Evolutionary conservation across 2,888 invertebrate genomes (phyloP).

Genomic region (Morinoia aosen): DNA sequence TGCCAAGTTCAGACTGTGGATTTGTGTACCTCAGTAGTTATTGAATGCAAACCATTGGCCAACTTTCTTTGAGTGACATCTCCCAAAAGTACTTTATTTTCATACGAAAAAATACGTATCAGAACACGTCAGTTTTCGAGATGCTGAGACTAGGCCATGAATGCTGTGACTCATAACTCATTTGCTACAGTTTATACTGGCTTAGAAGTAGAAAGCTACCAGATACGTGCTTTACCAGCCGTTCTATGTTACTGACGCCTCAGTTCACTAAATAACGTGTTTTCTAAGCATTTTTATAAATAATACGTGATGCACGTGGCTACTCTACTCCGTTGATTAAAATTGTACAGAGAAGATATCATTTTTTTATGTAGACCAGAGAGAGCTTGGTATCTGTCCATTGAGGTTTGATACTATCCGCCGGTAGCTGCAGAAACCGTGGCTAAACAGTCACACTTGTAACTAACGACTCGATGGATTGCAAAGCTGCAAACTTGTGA

Average conservation of each 20-base stretch:
- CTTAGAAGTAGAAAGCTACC: not conserved
- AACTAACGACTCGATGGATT: not conserved
- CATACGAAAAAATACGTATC: not conserved
- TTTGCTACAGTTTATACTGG: not conserved
- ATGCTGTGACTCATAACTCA: not conserved
- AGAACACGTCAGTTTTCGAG: not conserved
- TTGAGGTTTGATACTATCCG: not conserved
- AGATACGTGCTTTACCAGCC: not conserved
- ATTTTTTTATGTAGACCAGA: not conserved
- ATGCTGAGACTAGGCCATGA: not conserved
- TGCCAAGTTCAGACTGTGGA: not conserved
- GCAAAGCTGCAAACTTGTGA: not conserved
- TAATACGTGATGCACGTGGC: not conserved
- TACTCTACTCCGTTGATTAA: not conserved
- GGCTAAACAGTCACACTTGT: not conserved
- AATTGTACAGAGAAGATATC: not conserved
- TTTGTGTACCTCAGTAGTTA: not conserved
- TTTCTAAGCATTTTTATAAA: not conserved
- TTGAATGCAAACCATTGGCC: not conserved
- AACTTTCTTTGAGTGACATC: not conserved
- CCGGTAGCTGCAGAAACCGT: not conserved
- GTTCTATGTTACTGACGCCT: not conserved
- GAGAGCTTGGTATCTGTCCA: not conserved
- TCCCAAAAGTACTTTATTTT: not conserved
- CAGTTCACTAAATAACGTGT: not conserved